Evolutionary conservation across 1,140 invertebrate species (phyloP), one percentile per base, ranked within the genome.

Genomic region (Drosophila sproati): DNA sequence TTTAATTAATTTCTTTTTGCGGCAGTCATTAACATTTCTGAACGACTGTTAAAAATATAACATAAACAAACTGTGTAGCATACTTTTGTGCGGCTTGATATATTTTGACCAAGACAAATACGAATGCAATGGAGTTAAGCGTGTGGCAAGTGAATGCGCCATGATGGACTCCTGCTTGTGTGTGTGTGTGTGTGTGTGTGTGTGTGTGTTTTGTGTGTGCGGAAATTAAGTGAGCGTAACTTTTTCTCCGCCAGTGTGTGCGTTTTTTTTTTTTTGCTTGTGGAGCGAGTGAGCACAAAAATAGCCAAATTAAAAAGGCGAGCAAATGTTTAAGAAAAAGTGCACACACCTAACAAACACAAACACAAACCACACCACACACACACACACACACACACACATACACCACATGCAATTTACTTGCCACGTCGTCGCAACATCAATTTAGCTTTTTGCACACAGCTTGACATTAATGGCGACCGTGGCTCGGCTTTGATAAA

Each of bases 51-150:
- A 37, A 67, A 68, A 60, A 56, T 20, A 20, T 20, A 60, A 69
- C 12, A 8, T 4, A 4, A 34, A 37, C 20, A 62, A 73, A 77
- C 67, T 43, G 66, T 79, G 67, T 82, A 76, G 80, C 67, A 76
- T 78, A 78, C 77, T 78, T 78, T 66, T 75, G 67, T 50, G 72
- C 61, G 54, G 80, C 61, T 75, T 83, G 80, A 83, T 83, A 83
- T 83, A 83, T 83, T 80, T 80, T 41, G 70, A 59, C 10, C 3
- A 10, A 32, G 48, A 55, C 45, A 8, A 57, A 45, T 35, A 32
- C 45, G 41, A 32, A 34, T 47, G 78, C 59, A 60, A 62, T 64
- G 48, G 31, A 79, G 34, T 35, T 54, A 7, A 32, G 10, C 12
- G 47, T 54, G 64, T 20, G 12, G 62, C 20, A 48, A 57, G 51